These are phyloP conservation scores for Hylyphantes graminicola DNA, from an alignment of 1,140 invertebrate genomes.

Conservation along the genomic window DNA sequence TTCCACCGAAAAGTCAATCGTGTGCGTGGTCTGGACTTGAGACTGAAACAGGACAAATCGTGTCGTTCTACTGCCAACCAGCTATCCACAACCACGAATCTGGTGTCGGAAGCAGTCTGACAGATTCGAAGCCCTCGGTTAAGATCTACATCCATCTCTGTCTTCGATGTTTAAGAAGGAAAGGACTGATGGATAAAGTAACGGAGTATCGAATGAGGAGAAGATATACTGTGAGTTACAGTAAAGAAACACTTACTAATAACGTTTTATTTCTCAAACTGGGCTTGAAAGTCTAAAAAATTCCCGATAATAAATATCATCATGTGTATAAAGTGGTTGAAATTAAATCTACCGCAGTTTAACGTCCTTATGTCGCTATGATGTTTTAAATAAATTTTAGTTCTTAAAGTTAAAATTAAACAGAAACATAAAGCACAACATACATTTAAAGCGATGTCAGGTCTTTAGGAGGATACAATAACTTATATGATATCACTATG, in stretches of 20 bases:
- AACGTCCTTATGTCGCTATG: background rate
- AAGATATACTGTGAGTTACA: background rate
- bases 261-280: background rate
- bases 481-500: too few species aligned
- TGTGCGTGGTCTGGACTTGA: conserved; percentile 4
- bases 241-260: background rate
- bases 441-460: too few species aligned
- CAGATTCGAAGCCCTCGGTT: background rate
- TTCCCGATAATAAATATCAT: background rate
- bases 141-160: conserved; percentile 28
- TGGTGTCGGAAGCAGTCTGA: background rate
- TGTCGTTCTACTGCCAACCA: conserved; percentile 31
- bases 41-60: background rate
- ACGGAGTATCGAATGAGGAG: background rate
- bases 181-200: conserved; percentile 24
- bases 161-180: conserved; percentile 20
- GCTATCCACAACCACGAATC: conserved; percentile 2
- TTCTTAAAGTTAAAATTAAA: background rate
- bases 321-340: background rate
- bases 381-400: background rate
- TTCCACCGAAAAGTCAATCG: background rate
- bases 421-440: background rate
- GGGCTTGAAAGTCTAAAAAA: background rate
- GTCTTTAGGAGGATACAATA: too few species aligned
- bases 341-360: background rate